A percentile compares a stretch with the other conserved stretches of the same genome.
Evolutionary conservation across 1,140 invertebrate species (phyloP).

Genomic region (Nebria ingens): DNA sequence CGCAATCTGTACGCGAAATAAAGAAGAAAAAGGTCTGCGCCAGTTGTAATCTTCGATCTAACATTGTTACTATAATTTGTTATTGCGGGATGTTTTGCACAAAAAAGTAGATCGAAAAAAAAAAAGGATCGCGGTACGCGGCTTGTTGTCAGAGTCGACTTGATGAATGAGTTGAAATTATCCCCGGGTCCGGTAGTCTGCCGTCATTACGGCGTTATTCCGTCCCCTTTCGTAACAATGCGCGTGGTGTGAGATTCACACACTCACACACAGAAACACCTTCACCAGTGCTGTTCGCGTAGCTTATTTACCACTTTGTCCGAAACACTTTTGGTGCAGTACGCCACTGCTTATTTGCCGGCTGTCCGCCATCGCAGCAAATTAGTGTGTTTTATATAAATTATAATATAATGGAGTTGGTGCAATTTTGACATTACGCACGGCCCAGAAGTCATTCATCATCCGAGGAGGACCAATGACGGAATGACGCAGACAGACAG

Average conservation of each 20-base stretch:
- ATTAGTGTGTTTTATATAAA: constrained; percentile 18
- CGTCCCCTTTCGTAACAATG: constrained; percentile 16
- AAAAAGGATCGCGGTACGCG: not conserved
- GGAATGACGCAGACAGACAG: no score
- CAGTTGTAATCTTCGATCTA: not conserved
- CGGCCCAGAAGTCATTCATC: not conserved
- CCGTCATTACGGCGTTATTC: constrained; percentile 25
- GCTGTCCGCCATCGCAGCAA: not conserved
- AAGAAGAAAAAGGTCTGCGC: no score
- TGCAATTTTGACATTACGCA: constrained; percentile 24
- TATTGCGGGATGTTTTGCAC: constrained; percentile 1
- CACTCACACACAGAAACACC: not conserved
- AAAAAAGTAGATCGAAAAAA: not conserved
- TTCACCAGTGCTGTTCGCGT: not conserved
- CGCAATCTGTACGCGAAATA: no score
- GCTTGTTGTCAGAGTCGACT: constrained; percentile 1
- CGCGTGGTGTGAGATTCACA: not conserved
- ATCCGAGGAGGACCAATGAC: no score
- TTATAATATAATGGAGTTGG: constrained; percentile 25
- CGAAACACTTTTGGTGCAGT: no score
- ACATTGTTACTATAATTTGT: constrained; percentile 12
- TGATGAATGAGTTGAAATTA: constrained; percentile 8
- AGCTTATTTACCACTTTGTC: not conserved
- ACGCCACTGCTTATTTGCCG: not conserved
- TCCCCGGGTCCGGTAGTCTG: constrained; percentile 18